Evolutionary conservation across 2,797 vertebrate genomes (phyloP), one percentile per base, ranked within the genome.

Genomic region (Acipenser ruthenus): DNA sequence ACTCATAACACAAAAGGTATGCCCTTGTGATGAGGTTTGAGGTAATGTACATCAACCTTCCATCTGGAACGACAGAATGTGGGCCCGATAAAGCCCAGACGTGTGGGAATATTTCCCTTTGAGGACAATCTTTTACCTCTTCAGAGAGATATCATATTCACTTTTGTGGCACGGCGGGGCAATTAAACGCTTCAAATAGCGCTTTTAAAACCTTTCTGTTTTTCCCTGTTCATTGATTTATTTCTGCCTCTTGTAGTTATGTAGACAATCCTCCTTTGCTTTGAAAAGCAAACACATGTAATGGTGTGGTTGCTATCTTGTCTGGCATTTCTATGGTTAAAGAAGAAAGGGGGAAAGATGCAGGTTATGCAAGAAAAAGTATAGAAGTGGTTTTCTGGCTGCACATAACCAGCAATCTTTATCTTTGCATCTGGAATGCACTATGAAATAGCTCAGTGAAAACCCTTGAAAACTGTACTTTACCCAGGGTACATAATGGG

Each of bases 31-130:
- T 63, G 74, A 49, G 74, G 71, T 68, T 62, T 66, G 59, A 72
- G 49, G 56, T 64, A 71, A 65, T 67, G 18, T 1, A 61, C 4
- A 60, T 60, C 71, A 77, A 73, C 37, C 47, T 66, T 74, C 71
- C 69, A 37, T 73, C 75, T 73, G 51, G 18, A 51, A 23, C 61
- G 67, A 71, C 74, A 75, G 74, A 72, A 83, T 69, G 76, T 80
- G 69, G 69, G 72, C 63, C 74, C 83, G 84, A 87, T 78, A 88
- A 83, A 84, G 77, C 80, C 79, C 78, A 86, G 76, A 81, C 79
- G 77, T 81, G 84, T 86, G 83, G 84, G 86, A 84, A 77, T 76
- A 74, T 69, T 83, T 82, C 75, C 82, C 79, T 88, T 84, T 86
- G 80, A 87, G 75, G 76, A 80, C 80, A 76, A 75, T 84, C 80